Evolutionary conservation across 2,888 invertebrate species (phyloP), one percentile per base, ranked within the genome.

Genomic region (Periphyllus acericola): DNA sequence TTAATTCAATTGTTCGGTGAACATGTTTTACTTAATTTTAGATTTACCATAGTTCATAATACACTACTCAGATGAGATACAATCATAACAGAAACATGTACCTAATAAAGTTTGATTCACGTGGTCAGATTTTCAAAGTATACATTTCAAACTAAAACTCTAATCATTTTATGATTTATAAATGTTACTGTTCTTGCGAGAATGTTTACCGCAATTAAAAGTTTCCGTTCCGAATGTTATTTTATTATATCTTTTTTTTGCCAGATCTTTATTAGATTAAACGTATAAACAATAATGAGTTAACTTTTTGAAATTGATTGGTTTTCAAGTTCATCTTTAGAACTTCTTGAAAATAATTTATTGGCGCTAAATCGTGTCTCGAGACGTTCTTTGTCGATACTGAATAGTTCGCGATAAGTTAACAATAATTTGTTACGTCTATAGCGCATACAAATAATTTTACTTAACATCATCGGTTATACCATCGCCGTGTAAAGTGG

Each of bases 261-360:
- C 11, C 46, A 29, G 46, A 76, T 78, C 32, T 52, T 52, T 6
- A 79, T 36, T 60, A 79, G 25, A 79, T 80, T 19, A 80, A 66
- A 80, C 36, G 36, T 36, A 66, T 66, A 36, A 36, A 80, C 36
- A n/a, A 40, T 40, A 80, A 80, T 19, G 40, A 68, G 29, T 68
- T 40, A 40, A 80, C 40, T 36, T 80, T 80, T 71, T 40, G 66
- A 68, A 80, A 80, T 80, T 40, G 29, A 80, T 80, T 40, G 21
- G 40, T 66, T 40, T 80, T 40, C 5, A 29, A 80, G n/a, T 66
- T 68, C 40, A 9, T 40, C 66, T 36, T 36, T n/a, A 5, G 9
- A 68, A 36, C 29, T 80, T 68, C 11, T 40, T 5, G 36, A n/a
- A 66, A 40, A 80, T 36, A 80, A 80, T 66, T 66, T 36, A 32